phyloP scores from a whole-genome alignment of 2,797 vertebrate species.

The Erethizon dorsatum region DNA sequence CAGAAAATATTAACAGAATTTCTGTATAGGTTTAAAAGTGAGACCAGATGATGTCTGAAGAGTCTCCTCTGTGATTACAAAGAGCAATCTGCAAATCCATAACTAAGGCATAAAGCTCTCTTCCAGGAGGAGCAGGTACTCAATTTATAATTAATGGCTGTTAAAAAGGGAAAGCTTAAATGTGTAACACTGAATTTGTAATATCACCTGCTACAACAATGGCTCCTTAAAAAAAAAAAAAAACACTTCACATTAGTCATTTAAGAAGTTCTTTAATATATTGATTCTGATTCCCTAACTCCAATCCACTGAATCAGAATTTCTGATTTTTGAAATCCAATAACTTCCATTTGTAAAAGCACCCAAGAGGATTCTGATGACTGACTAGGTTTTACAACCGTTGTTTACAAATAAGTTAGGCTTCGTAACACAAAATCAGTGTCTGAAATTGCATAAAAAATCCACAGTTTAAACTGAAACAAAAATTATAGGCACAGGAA shows the following conservation, averaged over 20 bases:
- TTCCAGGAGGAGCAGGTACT: background rate
- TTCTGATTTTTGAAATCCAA: conserved; percentile 47
- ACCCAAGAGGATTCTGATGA: conserved; percentile 6
- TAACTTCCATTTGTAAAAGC: background rate
- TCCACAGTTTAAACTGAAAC: conserved; percentile 40
- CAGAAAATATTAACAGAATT: background rate
- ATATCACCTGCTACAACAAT: background rate
- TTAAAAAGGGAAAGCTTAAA: background rate
- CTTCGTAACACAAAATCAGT: conserved; percentile 12
- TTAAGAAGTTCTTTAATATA: conserved; percentile 36
- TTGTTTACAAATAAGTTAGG: background rate
- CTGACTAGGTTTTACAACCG: background rate
- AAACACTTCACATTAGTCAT: background rate
- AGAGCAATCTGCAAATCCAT: background rate
- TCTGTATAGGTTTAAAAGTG: background rate
- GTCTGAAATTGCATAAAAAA: conserved; percentile 26
- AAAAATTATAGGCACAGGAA: background rate
- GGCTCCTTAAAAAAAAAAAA: background rate
- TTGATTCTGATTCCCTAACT: conserved; percentile 2
- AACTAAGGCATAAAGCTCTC: conserved; percentile 44
- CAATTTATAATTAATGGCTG: conserved; percentile 7
- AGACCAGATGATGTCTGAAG: background rate
- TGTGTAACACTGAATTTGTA: conserved; percentile 14
- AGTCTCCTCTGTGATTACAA: conserved; percentile 27
- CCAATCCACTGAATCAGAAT: background rate